A percentile compares a stretch with the other conserved stretches of the same genome.
These are phyloP conservation scores for Thunnus thynnus DNA, from an alignment of 2,113 vertebrate species.

Conservation along the genomic window DNA sequence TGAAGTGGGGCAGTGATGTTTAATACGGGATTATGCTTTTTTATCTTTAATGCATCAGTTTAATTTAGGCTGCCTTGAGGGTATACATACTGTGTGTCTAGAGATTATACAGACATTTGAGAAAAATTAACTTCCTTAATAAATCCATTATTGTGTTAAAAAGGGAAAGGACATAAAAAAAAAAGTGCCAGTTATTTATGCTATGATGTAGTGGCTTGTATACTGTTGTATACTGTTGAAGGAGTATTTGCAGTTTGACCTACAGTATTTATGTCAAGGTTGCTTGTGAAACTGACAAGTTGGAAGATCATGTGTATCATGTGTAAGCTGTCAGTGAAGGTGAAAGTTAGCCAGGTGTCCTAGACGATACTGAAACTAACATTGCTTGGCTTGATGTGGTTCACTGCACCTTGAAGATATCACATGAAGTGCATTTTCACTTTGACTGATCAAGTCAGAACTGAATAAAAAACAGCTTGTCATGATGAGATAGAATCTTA, in stretches of 20 bases:
- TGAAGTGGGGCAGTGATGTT: no score
- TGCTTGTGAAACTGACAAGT: not conserved
- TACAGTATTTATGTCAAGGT: not conserved
- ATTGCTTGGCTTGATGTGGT: constrained; percentile 51
- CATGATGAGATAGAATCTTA: not conserved
- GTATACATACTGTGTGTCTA: no score
- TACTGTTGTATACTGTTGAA: not conserved
- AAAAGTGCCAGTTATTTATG: not conserved
- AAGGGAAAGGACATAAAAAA: not conserved
- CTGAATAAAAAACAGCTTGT: not conserved
- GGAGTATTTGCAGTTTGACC: not conserved
- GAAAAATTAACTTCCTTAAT: no score
- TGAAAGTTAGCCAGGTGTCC: not conserved
- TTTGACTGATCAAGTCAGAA: not conserved
- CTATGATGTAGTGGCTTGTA: not conserved
- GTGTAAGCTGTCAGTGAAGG: not conserved
- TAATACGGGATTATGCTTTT: no score
- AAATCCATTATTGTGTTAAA: not conserved
- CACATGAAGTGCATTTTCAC: constrained; percentile 6
- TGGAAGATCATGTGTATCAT: not conserved
- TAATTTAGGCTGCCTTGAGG: no score
- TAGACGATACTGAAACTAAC: not conserved
- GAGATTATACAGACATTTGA: no score
- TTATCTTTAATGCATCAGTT: no score
- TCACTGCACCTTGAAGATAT: constrained; percentile 6